phyloP scores from a whole-genome alignment of 2,113 vertebrate species.

The Paratilapia polleni region DNA sequence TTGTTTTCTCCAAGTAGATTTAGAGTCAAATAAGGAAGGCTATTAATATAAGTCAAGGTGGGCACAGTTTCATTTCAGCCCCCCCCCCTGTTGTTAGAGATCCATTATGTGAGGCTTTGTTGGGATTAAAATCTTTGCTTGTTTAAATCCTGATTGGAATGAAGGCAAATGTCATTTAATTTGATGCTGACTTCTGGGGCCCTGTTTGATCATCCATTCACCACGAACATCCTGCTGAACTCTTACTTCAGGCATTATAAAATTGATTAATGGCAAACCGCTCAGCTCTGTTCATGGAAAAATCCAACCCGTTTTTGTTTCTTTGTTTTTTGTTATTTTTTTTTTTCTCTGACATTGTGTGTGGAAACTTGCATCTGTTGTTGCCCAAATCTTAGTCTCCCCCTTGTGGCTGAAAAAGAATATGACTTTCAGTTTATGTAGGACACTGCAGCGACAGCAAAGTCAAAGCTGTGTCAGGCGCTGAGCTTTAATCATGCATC shows the following conservation, averaged over 20 bases:
- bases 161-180: not conserved
- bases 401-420: constrained; percentile 51
- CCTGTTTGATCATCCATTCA: not conserved
- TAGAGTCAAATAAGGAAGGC: constrained; percentile 1
- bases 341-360: not conserved
- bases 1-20: not conserved
- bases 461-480: constrained; percentile 52
- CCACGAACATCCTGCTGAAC: not conserved
- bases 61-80: not conserved
- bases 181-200: not conserved
- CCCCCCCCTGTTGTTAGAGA: not conserved
- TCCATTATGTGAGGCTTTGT: constrained; percentile 1
- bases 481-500: constrained; percentile 36
- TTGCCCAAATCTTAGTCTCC: constrained; percentile 39
- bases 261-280: not conserved
- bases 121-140: constrained; percentile 11
- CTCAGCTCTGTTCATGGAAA: constrained; percentile 31
- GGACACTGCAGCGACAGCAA: constrained; percentile 69
- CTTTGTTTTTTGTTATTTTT: constrained; percentile 12
- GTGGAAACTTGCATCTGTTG: not conserved
- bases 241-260: not conserved
- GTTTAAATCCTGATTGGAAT: not conserved
- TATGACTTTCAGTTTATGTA: constrained; percentile 31
- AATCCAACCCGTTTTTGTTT: not conserved
- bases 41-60: constrained; percentile 25